Evolutionary conservation across 2,797 vertebrate species (phyloP), one percentile per base, ranked within the genome.

Genomic region (Catharus ustulatus): DNA sequence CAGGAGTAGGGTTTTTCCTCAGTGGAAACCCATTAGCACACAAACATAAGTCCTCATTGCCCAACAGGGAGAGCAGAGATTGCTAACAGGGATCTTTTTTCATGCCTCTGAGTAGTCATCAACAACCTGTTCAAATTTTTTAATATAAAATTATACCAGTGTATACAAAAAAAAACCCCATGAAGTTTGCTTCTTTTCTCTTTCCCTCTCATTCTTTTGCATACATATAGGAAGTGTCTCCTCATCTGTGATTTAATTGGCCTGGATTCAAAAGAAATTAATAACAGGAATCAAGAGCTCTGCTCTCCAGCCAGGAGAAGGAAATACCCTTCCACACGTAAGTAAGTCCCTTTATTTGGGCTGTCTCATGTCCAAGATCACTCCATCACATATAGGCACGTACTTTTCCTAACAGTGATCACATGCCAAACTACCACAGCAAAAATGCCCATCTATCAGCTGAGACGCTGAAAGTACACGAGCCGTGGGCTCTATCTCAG

Each of bases 121-220:
- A 94, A 40, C 78, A 94, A 84, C 40, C 82, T 73, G 76, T 40
- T 69, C 49, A 84, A 62, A 66, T 23, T 91, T 93, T 89, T 64
- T 68, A 78, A n/a, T 66, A 81, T 21, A n/a, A 59, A 72, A 81
- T 80, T 72, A 45, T 87, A 78, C 40, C 48, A 42, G 40, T 54
- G 29, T 57, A 24, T 78, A 59, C 58, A 77, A 94, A 5, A 80
- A 80, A 68, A 63, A 73, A 38, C 38, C 38, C 15, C 51, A 52
- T 4, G 11, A 87, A 78, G 3, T 52, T 27, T 64, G 45, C 45
- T 83, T 49, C 43, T 76, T 49, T 68, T 71, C 59, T 49, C 30
- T 55, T 73, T 9, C n/a, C 27, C n/a, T 69, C 46, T 66, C 46
- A 54, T 45, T 78, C 29, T 71, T 21, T 57, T 84, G 63, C 30